These are phyloP conservation scores for Thamnaconus septentrionalis DNA, from an alignment of 2,113 vertebrate genomes.

Conservation along the genomic window DNA sequence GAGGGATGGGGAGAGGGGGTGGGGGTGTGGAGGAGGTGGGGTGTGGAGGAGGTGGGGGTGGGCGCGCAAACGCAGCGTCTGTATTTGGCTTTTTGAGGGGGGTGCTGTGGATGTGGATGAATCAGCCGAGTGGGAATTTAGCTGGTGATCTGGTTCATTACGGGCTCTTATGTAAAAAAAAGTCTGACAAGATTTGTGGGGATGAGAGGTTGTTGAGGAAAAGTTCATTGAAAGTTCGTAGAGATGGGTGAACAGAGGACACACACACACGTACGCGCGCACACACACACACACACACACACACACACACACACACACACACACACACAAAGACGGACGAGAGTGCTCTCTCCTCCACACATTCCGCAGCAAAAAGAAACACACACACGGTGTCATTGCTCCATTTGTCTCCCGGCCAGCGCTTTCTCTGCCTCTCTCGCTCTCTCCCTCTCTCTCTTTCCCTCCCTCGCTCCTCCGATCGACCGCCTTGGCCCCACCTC, in stretches of 20 bases:
- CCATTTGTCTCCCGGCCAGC: constrained; percentile 35
- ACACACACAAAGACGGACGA: constrained; percentile 14
- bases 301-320: neutral
- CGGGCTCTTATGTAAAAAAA: neutral
- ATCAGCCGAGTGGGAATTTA: neutral
- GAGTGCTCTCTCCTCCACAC: constrained; percentile 44
- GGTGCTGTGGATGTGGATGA: too few species aligned
- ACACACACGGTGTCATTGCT: constrained; percentile 45
- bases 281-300: neutral
- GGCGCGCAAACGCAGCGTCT: too few species aligned
- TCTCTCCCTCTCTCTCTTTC: neutral
- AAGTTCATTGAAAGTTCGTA: constrained; percentile 54
- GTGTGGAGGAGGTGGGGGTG: too few species aligned
- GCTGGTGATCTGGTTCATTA: neutral
- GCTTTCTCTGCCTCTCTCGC: too few species aligned
- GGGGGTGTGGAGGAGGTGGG: too few species aligned
- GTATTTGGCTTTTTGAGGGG: too few species aligned
- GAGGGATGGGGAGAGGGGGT: too few species aligned
- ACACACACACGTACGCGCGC: neutral
- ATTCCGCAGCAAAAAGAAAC: constrained; percentile 38
- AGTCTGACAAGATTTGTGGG: neutral
- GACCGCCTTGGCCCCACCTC: constrained; percentile 1
- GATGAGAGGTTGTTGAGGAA: constrained; percentile 8
- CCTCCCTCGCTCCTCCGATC: constrained; percentile 23
- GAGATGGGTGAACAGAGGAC: constrained; percentile 39